Evolutionary conservation across 1,140 invertebrate genomes (phyloP), one percentile per base, ranked within the genome.

Genomic region (Pseudomyrmex gracilis): DNA sequence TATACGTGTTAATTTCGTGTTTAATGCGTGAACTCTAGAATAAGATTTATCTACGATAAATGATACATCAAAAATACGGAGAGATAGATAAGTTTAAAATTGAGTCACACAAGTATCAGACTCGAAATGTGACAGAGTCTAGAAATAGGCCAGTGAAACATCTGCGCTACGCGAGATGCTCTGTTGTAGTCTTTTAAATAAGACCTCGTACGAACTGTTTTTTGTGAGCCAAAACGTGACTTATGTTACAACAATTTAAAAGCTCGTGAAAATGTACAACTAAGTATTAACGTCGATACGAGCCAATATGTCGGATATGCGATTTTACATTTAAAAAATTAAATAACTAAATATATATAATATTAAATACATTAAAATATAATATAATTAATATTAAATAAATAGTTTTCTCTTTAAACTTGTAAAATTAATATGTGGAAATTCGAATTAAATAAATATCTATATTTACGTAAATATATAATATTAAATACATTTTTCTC

Each of bases 121-220:
- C 53, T 47, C 9, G 66, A 20, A 15, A 47, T 15, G 24, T 20
- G 51, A 71, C 55, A 49, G 67, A 49, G 58, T 80, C 77, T 73
- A 47, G 77, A 71, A 71, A 71, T 80, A 80, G 43, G 34, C 61
- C 22, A 80, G 15, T 34, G 66, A 70, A 24, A 80, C 66, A 77
- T 63, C 10, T 66, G 60, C 45, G 68, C 66, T 57, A 57, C 34
- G 7, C 45, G 49, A 15, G 34, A 66, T 43, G 51, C 51, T 24
- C 34, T 5, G 34, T 34, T 17, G 17, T 20, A 43, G 34, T 47
- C 34, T 71, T 15, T 58, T 51, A 9, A 80, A 80, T 80, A 71
- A 80, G 77, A 60, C 51, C 20, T 45, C 17, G 34, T 58, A 47
- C 17, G 58, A 71, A 80, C 58, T 80, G 43, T 58, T 58, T 58